These are phyloP conservation scores for Nomada ferruginata DNA, from an alignment of 2,888 invertebrate genomes.

Conservation along the genomic window DNA sequence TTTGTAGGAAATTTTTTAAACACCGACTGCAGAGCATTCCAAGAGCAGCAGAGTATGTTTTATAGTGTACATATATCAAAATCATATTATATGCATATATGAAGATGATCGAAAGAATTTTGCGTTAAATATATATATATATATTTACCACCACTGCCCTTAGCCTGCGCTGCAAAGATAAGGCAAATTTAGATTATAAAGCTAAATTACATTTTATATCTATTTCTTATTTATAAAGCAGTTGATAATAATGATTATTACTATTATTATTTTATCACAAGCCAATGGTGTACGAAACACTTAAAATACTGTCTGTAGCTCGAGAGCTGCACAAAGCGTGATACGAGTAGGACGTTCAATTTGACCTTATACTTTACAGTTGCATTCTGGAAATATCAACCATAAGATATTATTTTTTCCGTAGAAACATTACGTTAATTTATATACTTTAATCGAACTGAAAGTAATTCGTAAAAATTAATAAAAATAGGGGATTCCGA, in stretches of 20 bases:
- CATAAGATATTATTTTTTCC: constrained; percentile 59
- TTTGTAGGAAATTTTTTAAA: constrained; percentile 62
- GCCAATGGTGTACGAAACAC: constrained; percentile 76
- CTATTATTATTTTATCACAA: constrained; percentile 75
- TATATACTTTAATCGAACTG: constrained; percentile 30
- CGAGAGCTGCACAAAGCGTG: constrained; percentile 69
- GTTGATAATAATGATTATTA: constrained; percentile 58
- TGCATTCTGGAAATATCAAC: constrained; percentile 64
- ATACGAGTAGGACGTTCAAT: constrained; percentile 70
- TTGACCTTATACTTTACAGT: constrained; percentile 67
- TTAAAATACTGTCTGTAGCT: constrained; percentile 76
- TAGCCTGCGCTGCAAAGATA: constrained; percentile 70
- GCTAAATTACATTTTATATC: constrained; percentile 68
- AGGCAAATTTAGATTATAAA: constrained; percentile 75
- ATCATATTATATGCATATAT: constrained; percentile 49
- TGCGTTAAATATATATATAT: constrained; percentile 39
- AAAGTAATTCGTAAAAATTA: constrained; percentile 6
- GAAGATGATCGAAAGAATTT: constrained; percentile 46
- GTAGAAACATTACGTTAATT: constrained; percentile 10
- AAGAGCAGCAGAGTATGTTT: constrained; percentile 59
- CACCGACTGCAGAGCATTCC: constrained; percentile 52
- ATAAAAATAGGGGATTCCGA: constrained; percentile 8
- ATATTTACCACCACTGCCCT: constrained; percentile 59
- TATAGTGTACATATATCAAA: constrained; percentile 56
- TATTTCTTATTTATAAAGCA: constrained; percentile 69